Conservation (phyloP, 1,140 invertebrate species). For the Delia radicum region DNA sequence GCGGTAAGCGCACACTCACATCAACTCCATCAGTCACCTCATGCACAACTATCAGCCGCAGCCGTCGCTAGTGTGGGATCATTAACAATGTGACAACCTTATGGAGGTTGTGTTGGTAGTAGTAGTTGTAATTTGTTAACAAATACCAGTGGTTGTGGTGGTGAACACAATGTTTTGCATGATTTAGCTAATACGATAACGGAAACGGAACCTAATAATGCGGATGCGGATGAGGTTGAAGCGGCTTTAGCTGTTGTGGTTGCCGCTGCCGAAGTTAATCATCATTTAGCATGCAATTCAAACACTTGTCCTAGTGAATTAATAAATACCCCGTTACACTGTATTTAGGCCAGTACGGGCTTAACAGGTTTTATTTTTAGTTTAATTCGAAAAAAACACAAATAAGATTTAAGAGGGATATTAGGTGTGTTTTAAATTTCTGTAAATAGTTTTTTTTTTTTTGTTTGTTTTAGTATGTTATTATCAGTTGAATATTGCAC, state of each 20-base stretch:
- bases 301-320: slow-evolving; percentile 39
- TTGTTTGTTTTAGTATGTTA: slow-evolving; percentile 17
- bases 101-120: not conserved
- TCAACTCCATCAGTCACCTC: slow-evolving; percentile 36
- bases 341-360: not conserved
- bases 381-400: too few relatives aligned
- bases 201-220: not conserved
- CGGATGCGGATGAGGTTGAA: not conserved
- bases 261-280: not conserved
- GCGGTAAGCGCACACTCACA: slow-evolving; percentile 44
- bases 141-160: slow-evolving; percentile 25
- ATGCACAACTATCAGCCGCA: slow-evolving; percentile 46
- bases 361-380: not conserved
- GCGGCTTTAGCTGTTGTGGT: not conserved
- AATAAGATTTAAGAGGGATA: not conserved
- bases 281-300: not conserved
- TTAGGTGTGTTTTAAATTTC: not conserved
- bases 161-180: slow-evolving; percentile 27
- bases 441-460: slow-evolving; percentile 4
- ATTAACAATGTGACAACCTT: slow-evolving; percentile 52
- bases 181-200: slow-evolving; percentile 23
- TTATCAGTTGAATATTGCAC: slow-evolving; percentile 49
- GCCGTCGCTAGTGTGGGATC: slow-evolving; percentile 40
- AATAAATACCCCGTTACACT: not conserved
- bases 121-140: not conserved